Evolutionary conservation across 2,797 vertebrate species (phyloP).

Genomic region (Ciconia nigra): DNA sequence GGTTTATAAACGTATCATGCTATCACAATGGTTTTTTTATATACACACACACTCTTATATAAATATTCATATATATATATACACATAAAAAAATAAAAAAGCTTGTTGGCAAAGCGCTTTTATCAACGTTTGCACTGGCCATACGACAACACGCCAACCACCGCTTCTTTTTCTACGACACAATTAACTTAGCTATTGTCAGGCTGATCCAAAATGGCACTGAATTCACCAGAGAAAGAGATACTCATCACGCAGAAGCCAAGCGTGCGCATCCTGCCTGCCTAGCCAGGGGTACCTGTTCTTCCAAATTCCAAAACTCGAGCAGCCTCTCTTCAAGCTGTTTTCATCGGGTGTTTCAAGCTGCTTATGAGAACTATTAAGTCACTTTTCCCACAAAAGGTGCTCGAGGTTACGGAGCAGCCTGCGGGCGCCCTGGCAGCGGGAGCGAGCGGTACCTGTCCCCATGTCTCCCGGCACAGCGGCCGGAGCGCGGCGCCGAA

Average conservation of each 20-base stretch:
- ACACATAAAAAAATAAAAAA: background rate
- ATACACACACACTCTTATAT: too few relatives aligned
- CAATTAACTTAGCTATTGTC: background rate
- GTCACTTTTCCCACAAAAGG: background rate
- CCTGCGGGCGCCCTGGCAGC: background rate
- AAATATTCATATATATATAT: fast-evolving
- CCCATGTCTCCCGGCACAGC: background rate
- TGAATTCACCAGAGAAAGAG: background rate
- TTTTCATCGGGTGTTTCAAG: background rate
- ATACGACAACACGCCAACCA: background rate
- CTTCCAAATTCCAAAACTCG: fast-evolving
- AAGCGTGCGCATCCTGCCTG: background rate
- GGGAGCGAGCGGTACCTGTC: background rate
- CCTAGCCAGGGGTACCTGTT: background rate
- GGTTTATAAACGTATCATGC: background rate
- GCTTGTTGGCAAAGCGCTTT: background rate
- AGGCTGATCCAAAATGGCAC: background rate
- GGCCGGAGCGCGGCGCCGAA: background rate
- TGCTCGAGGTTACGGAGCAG: background rate
- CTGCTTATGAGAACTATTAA: background rate
- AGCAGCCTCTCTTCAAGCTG: background rate
- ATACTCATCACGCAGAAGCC: too few relatives aligned
- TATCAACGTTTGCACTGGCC: background rate
- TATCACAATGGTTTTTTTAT: background rate
- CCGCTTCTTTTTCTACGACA: background rate